These are phyloP conservation scores for Rotaria magnacalcarata DNA, from an alignment of 2,888 invertebrate genomes.

Conservation along the genomic window DNA sequence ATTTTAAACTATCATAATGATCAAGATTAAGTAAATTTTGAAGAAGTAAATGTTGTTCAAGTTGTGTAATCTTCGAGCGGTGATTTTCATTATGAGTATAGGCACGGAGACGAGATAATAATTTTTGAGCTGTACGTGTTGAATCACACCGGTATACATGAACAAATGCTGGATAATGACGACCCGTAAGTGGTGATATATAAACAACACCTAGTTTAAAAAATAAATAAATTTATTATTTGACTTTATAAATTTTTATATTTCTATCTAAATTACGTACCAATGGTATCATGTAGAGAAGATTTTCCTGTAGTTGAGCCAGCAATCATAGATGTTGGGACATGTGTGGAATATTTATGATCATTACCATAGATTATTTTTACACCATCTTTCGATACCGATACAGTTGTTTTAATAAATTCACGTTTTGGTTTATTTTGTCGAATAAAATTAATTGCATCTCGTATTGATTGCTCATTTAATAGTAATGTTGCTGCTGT, in stretches of 20 bases:
- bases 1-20: background rate
- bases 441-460: constrained; percentile 17
- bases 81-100: background rate
- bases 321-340: background rate
- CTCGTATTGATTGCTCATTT: constrained; percentile 13
- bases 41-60: background rate
- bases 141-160: constrained; percentile 24
- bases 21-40: background rate
- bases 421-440: background rate
- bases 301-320: constrained; percentile 4
- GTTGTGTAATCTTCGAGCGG: background rate
- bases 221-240: background rate
- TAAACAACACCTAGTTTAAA: background rate
- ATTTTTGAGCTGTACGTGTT: background rate
- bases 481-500: background rate
- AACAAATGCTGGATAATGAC: constrained; percentile 32
- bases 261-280: background rate
- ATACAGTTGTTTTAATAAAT: background rate
- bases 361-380: constrained; percentile 17
- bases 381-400: background rate
- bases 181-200: background rate
- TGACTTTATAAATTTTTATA: background rate
- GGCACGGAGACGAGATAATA: background rate
- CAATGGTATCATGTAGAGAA: background rate
- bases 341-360: background rate